These are phyloP conservation scores for Hirtodrosophila cameraria DNA, from an alignment of 2,888 invertebrate species.

Conservation along the genomic window DNA sequence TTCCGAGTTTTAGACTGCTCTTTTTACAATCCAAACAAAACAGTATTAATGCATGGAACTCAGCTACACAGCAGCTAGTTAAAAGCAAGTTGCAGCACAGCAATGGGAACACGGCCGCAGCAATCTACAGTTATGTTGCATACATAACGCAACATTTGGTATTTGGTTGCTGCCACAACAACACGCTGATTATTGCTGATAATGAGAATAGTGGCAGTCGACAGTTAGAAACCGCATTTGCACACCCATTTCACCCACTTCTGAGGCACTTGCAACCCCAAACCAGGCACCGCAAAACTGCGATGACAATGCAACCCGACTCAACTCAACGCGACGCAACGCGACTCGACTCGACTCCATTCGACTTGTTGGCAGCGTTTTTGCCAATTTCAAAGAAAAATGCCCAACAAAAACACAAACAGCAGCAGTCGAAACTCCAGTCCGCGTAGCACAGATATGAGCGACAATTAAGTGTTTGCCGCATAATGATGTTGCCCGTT, in stretches of 20 bases:
- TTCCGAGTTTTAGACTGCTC: not conserved
- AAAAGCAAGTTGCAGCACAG: not conserved
- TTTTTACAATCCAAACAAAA: not conserved
- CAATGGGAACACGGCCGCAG: conserved; percentile 36
- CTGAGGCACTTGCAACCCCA: conserved; percentile 11
- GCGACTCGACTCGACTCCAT: conserved; percentile 18
- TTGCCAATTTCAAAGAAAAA: conserved; percentile 63
- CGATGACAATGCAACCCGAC: conserved; percentile 39
- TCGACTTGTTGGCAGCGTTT: conserved; percentile 44
- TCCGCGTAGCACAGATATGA: conserved; percentile 68
- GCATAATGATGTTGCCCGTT: conserved; percentile 76
- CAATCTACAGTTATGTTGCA: conserved; percentile 66
- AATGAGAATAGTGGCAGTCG: conserved; percentile 59
- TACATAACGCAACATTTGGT: conserved; percentile 69
- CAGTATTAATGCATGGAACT: conserved; percentile 25
- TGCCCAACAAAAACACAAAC: conserved; percentile 44
- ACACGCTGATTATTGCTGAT: conserved; percentile 75
- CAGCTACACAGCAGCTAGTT: conserved; percentile 10
- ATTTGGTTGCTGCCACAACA: conserved; percentile 58
- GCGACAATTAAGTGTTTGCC: conserved; percentile 77
- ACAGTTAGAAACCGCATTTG: conserved; percentile 12
- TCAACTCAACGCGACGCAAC: conserved; percentile 27
- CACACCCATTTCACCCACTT: not conserved
- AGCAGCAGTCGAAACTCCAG: conserved; percentile 17
- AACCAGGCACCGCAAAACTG: conserved; percentile 40